A percentile compares a stretch with the other conserved stretches of the same genome.
These are phyloP conservation scores for Pollimyrus isidori DNA, from an alignment of 2,113 vertebrate species.

Conservation along the genomic window DNA sequence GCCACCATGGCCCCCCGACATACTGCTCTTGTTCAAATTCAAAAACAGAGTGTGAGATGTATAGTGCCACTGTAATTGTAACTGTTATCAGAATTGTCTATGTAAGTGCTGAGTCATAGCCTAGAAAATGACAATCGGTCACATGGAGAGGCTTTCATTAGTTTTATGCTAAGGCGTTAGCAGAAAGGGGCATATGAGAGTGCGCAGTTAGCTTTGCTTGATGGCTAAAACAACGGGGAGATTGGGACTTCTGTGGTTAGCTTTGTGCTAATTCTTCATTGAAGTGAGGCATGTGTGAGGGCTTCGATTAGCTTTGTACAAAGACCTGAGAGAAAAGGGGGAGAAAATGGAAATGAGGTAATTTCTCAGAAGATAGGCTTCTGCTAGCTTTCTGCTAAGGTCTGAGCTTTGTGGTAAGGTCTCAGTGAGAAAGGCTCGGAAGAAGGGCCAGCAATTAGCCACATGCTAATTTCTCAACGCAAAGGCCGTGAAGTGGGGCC, in stretches of 20 bases:
- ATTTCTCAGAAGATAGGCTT: not conserved
- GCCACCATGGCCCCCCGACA: too few species aligned
- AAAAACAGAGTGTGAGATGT: not conserved
- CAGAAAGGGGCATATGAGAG: not conserved
- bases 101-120: not conserved
- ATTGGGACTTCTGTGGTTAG: not conserved
- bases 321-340: not conserved
- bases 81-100: not conserved
- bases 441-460: not conserved
- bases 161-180: not conserved
- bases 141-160: not conserved
- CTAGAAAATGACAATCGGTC: not conserved
- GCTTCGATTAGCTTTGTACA: not conserved
- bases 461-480: not conserved
- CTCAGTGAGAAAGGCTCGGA: not conserved
- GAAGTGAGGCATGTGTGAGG: not conserved
- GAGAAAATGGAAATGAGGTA: not conserved
- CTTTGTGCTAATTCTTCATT: not conserved
- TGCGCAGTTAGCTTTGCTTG: not conserved
- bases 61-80: not conserved
- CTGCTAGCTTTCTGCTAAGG: not conserved
- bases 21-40: not conserved
- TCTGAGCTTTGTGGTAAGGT: not conserved
- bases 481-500: not conserved
- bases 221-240: not conserved